A percentile compares a stretch with the other conserved stretches of the same genome.
Conservation (phyloP, 2,113 vertebrate genomes). For the Corydoras maculifer region DNA sequence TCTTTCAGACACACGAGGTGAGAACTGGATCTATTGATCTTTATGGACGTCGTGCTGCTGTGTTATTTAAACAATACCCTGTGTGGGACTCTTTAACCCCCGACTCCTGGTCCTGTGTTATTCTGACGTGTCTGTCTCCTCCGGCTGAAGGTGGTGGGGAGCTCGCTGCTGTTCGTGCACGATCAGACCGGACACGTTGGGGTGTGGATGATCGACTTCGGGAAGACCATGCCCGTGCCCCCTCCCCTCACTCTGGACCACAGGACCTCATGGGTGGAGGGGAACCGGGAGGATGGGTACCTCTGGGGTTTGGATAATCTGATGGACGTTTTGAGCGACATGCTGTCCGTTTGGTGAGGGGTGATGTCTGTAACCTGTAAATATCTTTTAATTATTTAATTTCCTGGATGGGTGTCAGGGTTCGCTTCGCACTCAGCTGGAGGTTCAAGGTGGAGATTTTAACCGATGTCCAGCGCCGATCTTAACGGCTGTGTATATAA, state of each 20-base stretch:
- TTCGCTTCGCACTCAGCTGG: too few species aligned
- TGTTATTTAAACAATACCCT: too few species aligned
- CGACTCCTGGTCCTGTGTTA: too few species aligned
- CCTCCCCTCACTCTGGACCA: constrained; percentile 68
- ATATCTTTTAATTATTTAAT: too few species aligned
- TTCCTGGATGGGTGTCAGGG: too few species aligned
- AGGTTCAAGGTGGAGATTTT: too few species aligned
- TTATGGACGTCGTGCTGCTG: too few species aligned
- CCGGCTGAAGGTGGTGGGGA: constrained; percentile 73
- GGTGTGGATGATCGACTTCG: constrained; percentile 89
- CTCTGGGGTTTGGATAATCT: constrained; percentile 84
- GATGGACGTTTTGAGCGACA: constrained; percentile 62
- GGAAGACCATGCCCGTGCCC: constrained; percentile 70
- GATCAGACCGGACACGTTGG: constrained; percentile 68
- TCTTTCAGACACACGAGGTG: constrained; percentile 80
- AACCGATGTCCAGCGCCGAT: too few species aligned
- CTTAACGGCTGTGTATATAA: too few species aligned
- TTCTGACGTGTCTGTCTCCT: not conserved
- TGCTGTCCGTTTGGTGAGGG: constrained; percentile 48
- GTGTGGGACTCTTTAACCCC: too few species aligned
- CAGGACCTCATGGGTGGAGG: constrained; percentile 74
- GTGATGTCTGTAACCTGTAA: too few species aligned
- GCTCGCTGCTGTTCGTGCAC: constrained; percentile 79
- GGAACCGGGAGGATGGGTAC: constrained; percentile 80
- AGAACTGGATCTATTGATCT: not conserved